Conservation (phyloP, 2,113 vertebrate species). For the Caloenas nicobarica region DNA sequence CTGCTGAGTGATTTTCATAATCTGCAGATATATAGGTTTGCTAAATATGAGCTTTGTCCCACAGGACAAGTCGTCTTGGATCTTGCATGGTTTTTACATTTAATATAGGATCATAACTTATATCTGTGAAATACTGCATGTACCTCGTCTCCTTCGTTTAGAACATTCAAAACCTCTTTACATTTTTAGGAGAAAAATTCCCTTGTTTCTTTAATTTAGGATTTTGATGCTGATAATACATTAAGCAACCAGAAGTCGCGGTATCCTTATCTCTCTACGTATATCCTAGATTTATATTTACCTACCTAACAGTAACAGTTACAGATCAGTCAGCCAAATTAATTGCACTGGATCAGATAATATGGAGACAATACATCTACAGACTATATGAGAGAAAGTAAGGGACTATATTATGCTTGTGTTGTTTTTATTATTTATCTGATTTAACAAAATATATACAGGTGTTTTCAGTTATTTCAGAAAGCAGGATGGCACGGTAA, state of each 20-base stretch:
- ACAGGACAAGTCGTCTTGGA: neutral
- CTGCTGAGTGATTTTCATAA: neutral
- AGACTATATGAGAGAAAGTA: fast-evolving
- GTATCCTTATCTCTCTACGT: neutral
- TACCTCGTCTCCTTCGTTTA: neutral
- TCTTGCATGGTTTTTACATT: neutral
- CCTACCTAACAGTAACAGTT: neutral
- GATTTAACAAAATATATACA: neutral
- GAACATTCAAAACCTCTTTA: neutral
- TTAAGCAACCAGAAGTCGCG: neutral
- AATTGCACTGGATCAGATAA: neutral
- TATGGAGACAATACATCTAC: neutral
- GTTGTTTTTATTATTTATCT: neutral
- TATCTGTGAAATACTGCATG: neutral
- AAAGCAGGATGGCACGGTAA: neutral
- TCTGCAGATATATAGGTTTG: neutral
- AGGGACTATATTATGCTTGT: neutral
- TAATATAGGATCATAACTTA: neutral
- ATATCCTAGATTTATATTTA: neutral
- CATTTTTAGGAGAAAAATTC: neutral
- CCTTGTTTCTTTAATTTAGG: neutral
- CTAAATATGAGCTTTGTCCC: neutral
- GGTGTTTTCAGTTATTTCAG: neutral
- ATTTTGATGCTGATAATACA: neutral
- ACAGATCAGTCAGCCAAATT: neutral